phyloP scores from a whole-genome alignment of 2,113 vertebrate genomes.

The Pterocles gutturalis region DNA sequence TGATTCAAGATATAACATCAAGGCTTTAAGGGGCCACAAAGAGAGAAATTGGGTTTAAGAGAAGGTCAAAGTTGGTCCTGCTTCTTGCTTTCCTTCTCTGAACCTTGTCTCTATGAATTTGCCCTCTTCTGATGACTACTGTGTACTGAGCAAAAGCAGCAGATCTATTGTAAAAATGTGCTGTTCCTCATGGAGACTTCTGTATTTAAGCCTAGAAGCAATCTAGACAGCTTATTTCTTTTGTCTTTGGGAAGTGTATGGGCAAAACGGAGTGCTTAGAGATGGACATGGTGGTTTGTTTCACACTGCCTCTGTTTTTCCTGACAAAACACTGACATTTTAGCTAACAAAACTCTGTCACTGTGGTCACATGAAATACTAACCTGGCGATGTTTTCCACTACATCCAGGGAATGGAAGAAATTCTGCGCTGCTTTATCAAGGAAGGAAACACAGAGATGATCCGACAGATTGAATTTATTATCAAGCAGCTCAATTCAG shows the following conservation, averaged over 20 bases:
- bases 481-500: conserved; percentile 92
- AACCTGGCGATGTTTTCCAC: conserved; percentile 13
- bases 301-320: background rate
- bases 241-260: background rate
- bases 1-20: background rate
- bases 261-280: background rate
- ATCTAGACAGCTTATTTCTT: background rate
- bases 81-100: background rate
- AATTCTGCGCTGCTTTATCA: conserved; percentile 90
- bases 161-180: background rate
- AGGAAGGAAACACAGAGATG: conserved; percentile 89
- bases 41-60: background rate
- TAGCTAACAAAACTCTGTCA: background rate
- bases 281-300: background rate
- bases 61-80: background rate
- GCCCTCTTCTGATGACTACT: background rate
- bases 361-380: background rate
- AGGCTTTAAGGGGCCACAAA: background rate
- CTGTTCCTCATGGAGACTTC: background rate
- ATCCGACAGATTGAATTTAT: conserved; percentile 93
- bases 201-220: background rate
- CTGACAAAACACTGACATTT: background rate
- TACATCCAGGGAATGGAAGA: conserved; percentile 90
- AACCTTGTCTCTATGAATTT: background rate
- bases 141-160: background rate